A percentile compares a stretch with the other conserved stretches of the same genome.
These are phyloP conservation scores for Labeo catla DNA, from an alignment of 2,113 vertebrate species.

Conservation along the genomic window DNA sequence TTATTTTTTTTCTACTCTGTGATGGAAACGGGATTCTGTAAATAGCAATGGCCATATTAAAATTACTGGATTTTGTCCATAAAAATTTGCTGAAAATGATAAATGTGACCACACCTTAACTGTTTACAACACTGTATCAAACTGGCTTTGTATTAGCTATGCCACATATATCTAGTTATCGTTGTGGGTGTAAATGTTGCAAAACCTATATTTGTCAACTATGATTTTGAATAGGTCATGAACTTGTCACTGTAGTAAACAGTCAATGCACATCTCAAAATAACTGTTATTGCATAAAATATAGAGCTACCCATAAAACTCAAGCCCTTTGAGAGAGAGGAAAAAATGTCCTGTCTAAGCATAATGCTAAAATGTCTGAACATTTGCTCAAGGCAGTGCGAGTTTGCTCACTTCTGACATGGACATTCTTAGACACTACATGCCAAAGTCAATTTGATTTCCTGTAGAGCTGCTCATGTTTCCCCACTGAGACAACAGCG, in stretches of 20 bases:
- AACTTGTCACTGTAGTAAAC: neutral
- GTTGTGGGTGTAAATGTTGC: neutral
- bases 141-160: neutral
- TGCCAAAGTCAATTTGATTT: conserved; percentile 35
- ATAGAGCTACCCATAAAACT: neutral
- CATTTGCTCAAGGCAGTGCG: conserved; percentile 22
- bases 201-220: neutral
- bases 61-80: too few species aligned
- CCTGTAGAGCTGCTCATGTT: conserved; percentile 8
- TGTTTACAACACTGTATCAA: too few species aligned
- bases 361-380: conserved; percentile 7
- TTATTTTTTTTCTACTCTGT: too few species aligned
- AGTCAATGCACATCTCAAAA: neutral
- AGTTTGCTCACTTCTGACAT: conserved; percentile 22
- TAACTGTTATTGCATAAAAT: neutral
- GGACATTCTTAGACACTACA: conserved; percentile 27
- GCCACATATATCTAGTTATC: neutral
- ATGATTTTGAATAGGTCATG: neutral
- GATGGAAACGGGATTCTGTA: too few species aligned
- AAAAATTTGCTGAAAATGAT: too few species aligned
- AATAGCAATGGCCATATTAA: too few species aligned
- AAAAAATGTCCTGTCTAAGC: neutral
- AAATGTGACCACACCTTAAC: too few species aligned
- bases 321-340: neutral
- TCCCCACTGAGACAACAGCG: conserved; percentile 1